Evolutionary conservation across 37 sponge, comb jelly and placozoan genomes (phyloP).

Genomic region (Halisarca cf. caerulea): DNA sequence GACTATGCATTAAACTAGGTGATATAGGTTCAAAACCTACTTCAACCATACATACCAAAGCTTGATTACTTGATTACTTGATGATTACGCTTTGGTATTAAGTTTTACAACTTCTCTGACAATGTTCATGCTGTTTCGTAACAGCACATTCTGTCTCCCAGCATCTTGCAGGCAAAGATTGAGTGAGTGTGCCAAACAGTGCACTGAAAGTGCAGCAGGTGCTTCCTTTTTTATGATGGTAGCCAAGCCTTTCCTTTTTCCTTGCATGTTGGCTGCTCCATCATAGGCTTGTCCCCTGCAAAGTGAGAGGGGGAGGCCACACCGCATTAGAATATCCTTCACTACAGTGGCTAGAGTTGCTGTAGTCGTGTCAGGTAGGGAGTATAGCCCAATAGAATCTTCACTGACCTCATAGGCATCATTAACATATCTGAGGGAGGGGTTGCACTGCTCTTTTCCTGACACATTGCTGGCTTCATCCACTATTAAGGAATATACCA

Average conservation of each 20-base stretch:
- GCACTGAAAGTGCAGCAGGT: conserved; percentile 64
- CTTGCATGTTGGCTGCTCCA: conserved; percentile 71
- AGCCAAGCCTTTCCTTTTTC: conserved; percentile 51
- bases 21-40: too few relatives aligned
- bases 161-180: conserved; percentile 69
- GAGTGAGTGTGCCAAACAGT: conserved; percentile 60
- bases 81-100: conserved; percentile 52
- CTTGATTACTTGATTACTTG: too few relatives aligned
- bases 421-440: conserved; percentile 55
- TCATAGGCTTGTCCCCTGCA: conserved; percentile 76
- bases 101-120: conserved; percentile 53
- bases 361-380: conserved; percentile 36
- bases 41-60: too few relatives aligned
- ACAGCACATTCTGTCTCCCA: conserved; percentile 25
- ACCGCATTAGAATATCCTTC: conserved; percentile 53
- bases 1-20: too few relatives aligned
- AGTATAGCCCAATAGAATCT: conserved; percentile 48
- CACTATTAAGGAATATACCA: conserved; percentile 52
- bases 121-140: conserved; percentile 51
- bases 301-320: conserved; percentile 47
- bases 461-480: conserved; percentile 61
- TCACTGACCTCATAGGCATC: conserved; percentile 43
- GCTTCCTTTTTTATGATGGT: conserved; percentile 38
- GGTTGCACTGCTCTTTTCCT: conserved; percentile 46
- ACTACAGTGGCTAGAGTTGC: conserved; percentile 25